Evolutionary conservation across 1,140 invertebrate genomes (phyloP).

Genomic region (Penaeus chinensis): DNA sequence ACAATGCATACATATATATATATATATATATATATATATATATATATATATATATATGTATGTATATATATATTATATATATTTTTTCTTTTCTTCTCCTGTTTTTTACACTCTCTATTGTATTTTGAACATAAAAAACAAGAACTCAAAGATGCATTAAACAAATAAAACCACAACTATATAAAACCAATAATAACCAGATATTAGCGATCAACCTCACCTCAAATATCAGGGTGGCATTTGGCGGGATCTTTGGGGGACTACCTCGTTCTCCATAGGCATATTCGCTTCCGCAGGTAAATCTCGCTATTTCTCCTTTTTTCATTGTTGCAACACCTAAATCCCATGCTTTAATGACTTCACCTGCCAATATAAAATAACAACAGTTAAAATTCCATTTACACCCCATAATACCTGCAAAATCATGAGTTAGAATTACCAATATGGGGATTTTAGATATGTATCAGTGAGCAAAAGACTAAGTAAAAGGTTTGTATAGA

Average conservation of each 20-base stretch:
- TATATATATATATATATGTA: too few relatives aligned
- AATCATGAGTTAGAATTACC: not conserved
- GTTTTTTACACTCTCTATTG: too few relatives aligned
- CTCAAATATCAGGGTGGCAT: constrained; percentile 92
- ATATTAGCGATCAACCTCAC: constrained; percentile 69
- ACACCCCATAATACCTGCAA: not conserved
- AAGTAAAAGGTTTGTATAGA: too few relatives aligned
- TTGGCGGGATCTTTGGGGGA: constrained; percentile 89
- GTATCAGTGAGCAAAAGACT: too few relatives aligned
- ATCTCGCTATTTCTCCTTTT: constrained; percentile 83
- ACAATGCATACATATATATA: too few relatives aligned
- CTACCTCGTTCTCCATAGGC: constrained; percentile 89
- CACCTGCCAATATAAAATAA: constrained; percentile 69
- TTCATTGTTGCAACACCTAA: constrained; percentile 94
- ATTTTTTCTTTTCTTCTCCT: too few relatives aligned
- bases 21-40: too few relatives aligned
- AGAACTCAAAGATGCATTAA: not conserved
- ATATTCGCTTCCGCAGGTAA: constrained; percentile 91
- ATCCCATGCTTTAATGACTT: constrained; percentile 96
- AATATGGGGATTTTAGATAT: too few relatives aligned
- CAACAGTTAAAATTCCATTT: not conserved
- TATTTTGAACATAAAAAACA: too few relatives aligned
- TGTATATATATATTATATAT: too few relatives aligned
- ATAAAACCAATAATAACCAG: not conserved
- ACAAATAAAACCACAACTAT: not conserved